Percentiles rank a stretch among this genome's conserved stretches.
These are phyloP conservation scores for Gastrophryne carolinensis DNA, from an alignment of 2,797 vertebrate species.

Conservation along the genomic window DNA sequence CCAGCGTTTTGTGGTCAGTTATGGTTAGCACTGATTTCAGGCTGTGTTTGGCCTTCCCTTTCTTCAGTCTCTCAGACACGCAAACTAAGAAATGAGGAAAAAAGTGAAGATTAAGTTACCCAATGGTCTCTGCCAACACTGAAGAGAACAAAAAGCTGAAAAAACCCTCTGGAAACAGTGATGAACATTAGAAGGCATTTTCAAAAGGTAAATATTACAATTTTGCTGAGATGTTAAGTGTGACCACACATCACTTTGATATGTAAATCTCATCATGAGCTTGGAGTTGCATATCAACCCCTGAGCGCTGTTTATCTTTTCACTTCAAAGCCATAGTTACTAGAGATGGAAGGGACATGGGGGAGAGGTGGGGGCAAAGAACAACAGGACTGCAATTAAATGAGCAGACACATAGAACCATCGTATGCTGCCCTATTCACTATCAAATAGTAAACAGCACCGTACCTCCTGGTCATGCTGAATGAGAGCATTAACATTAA, in stretches of 20 bases:
- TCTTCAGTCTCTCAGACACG: constrained; percentile 58
- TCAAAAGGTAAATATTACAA: constrained; percentile 65
- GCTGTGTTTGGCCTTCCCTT: constrained; percentile 53
- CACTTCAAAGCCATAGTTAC: constrained; percentile 78
- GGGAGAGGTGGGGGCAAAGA: constrained; percentile 21
- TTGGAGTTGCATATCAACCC: constrained; percentile 67
- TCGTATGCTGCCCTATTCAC: not conserved
- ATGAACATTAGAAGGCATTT: constrained; percentile 62
- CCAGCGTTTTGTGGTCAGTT: constrained; percentile 63
- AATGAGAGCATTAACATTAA: not conserved
- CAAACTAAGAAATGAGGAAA: constrained; percentile 72
- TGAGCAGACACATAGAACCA: constrained; percentile 51
- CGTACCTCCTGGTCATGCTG: not conserved
- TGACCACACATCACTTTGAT: constrained; percentile 73
- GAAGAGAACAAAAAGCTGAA: constrained; percentile 46
- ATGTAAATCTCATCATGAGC: constrained; percentile 67
- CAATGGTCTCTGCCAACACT: constrained; percentile 60
- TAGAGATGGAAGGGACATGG: constrained; percentile 59
- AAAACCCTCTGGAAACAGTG: constrained; percentile 57
- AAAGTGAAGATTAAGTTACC: constrained; percentile 66
- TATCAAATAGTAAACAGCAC: not conserved
- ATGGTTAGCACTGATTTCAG: constrained; percentile 52
- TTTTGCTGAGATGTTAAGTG: constrained; percentile 70
- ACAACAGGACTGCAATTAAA: constrained; percentile 68
- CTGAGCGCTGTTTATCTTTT: constrained; percentile 73